Base-by-base conservation (phyloP, 35 echinoderm and acorn worm genomes). In the Heliocidaris tuberculata region DNA sequence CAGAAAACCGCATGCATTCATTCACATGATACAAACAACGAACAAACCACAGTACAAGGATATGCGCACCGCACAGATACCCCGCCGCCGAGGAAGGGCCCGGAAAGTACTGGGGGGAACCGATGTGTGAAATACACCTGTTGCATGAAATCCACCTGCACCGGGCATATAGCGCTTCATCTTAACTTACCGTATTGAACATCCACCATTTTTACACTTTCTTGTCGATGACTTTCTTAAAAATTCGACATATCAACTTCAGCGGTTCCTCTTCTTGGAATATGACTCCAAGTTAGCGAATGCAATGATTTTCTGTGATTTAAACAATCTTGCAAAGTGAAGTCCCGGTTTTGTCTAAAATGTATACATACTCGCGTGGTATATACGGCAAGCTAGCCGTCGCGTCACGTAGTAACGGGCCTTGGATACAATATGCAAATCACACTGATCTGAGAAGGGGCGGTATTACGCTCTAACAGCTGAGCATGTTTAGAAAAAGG, bases 141-240 rank as follows among this genome's bases (percentile, higher is more conserved):
- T 78, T 78, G 65, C 65, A n/a, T 24, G 65, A n/a, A 0, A 78
- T 27, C 21, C 65, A n/a, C 60, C 17, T 70, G 60, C 60, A 70
- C 60, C 24, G 0, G 16, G 60, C 60, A 2, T 78, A 21, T 21
- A 8, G 65, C 65, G 19, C 21, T 27, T 78, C 21, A 78, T 78
- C 65, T n/a, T 2, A n/a, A 78, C 65, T 78, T 78, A 78, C 65
- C 65, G 65, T 78, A 78, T 78, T 78, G 65, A 78, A 78, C 17
- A n/a, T 78, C 65, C 65, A 78, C 65, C 65, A 78, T 78, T 78
- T 78, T 78, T 24, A 78, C 65, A 78, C 65, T n/a, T 78, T 78
- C 27, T n/a, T 7, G 21, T 29, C 65, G 65, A 78, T 24, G 65
- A 0, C 15, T 78, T 6, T 78, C 15, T 24, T 78, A 78, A 19